Base-by-base conservation (phyloP, 2,888 invertebrate genomes). In the Parnassius mnemosyne region DNA sequence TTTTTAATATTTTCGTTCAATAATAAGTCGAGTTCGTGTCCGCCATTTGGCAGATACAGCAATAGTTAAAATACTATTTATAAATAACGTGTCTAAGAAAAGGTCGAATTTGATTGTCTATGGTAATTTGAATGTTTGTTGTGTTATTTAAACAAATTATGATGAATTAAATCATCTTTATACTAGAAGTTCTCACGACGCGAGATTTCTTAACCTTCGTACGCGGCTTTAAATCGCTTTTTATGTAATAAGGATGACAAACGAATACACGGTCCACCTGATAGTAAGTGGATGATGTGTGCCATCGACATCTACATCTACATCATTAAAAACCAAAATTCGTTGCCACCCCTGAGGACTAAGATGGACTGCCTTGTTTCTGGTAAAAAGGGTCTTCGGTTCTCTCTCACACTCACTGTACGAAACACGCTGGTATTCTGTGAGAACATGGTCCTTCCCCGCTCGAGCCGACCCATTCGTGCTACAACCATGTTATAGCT, bases 61-160 rank as follows among this genome's bases (percentile, higher is more conserved):
- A 71, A 85, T 83, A 84, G 83, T 87, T 84, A 87, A 87, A 89
- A 83, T 87, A 89, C 89, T 88, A 87, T 89, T 87, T 89, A 90
- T 88, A 89, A 89, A 85, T 84, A 89, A 88, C 88, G 88, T 90
- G 88, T 88, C 85, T 88, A 77, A 81, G 85, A 84, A 90, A 91
- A 91, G 90, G 91, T 91, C 88, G 89, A 76, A 88, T 89, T 87
- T 90, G 90, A 90, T 91, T 89, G 87, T 87, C 79, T 84, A 80
- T 84, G 86, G 87, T 86, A 84, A 88, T 90, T 90, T 90, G 85
- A 89, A 90, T 89, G 89, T 87, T 78, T 83, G 82, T 84, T 75
- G 82, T 84, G 86, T 87, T 87, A 89, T 89, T 89, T 89, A 79
- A 80, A 80, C 81, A 87, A 89, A 91, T 89, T 89, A 89, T 83